Evolutionary conservation across 2,888 invertebrate species (phyloP).

Genomic region (Gastrophysa polygoni): DNA sequence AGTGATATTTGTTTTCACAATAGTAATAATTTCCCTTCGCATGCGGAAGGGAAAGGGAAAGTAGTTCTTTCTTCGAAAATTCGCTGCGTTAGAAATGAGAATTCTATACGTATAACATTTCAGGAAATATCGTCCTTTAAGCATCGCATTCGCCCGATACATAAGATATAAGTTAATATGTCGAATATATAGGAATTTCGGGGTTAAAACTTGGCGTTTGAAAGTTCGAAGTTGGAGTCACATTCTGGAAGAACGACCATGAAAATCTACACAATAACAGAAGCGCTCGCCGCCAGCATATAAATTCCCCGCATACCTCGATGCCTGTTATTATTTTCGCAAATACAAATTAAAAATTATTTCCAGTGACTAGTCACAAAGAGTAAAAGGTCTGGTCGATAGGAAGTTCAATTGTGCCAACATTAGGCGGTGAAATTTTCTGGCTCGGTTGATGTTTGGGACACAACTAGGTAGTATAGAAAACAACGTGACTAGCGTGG

Average conservation of each 20-base stretch:
- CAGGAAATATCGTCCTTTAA: too few species aligned
- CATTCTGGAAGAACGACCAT: slow-evolving; percentile 56
- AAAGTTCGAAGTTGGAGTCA: slow-evolving; percentile 43
- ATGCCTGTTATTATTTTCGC: slow-evolving; percentile 53
- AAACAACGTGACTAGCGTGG: slow-evolving; percentile 20
- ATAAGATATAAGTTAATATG: slow-evolving; percentile 38
- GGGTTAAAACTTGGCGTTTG: slow-evolving; percentile 36
- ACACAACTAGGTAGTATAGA: slow-evolving; percentile 19
- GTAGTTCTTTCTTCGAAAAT: too few species aligned
- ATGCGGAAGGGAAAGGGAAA: too few species aligned
- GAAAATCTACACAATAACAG: slow-evolving; percentile 56
- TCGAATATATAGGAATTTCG: slow-evolving; percentile 35
- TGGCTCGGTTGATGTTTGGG: slow-evolving; percentile 32
- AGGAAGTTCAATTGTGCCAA: slow-evolving; percentile 40
- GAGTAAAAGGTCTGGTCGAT: slow-evolving; percentile 25
- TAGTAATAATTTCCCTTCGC: too few species aligned
- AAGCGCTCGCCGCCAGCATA: slow-evolving; percentile 49
- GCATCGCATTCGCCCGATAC: slow-evolving; percentile 10
- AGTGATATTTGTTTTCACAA: too few species aligned
- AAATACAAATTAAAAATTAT: slow-evolving; percentile 58
- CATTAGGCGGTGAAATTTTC: slow-evolving; percentile 44
- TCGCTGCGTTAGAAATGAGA: too few species aligned
- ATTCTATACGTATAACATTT: too few species aligned
- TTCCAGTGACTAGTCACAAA: slow-evolving; percentile 51
- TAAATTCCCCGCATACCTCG: slow-evolving; percentile 54